These are phyloP conservation scores for Ginglymostoma cirratum DNA, from an alignment of 2,113 vertebrate species.

Conservation along the genomic window DNA sequence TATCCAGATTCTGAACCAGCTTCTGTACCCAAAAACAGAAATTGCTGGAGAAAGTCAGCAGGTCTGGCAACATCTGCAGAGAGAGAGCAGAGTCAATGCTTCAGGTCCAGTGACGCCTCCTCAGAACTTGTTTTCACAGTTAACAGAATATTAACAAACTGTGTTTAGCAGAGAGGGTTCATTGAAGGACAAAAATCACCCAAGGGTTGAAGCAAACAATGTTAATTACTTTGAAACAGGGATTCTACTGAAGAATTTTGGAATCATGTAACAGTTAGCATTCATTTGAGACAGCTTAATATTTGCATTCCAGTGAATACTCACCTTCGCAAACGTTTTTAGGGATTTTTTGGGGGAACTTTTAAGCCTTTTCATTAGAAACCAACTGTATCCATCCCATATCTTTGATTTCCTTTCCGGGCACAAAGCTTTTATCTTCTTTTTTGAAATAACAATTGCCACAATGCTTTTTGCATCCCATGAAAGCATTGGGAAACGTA, in stretches of 20 bases:
- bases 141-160: neutral
- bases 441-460: too few relatives aligned
- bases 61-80: too few relatives aligned
- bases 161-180: neutral
- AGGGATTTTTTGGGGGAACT: neutral
- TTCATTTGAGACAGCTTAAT: neutral
- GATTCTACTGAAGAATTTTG: neutral
- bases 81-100: too few relatives aligned
- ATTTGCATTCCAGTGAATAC: neutral
- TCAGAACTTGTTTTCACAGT: neutral
- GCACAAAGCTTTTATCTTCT: neutral
- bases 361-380: neutral
- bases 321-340: neutral
- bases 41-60: too few relatives aligned
- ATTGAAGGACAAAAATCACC: neutral
- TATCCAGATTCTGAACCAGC: neutral
- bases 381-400: neutral
- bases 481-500: neutral
- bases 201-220: neutral
- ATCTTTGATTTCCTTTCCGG: neutral
- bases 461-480: too few relatives aligned
- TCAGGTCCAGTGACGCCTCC: too few relatives aligned
- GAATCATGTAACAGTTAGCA: neutral
- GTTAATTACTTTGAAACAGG: neutral
- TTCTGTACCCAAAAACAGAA: too few relatives aligned